Conservation (phyloP, 2,113 vertebrate species). For the Psettodes erumei region DNA sequence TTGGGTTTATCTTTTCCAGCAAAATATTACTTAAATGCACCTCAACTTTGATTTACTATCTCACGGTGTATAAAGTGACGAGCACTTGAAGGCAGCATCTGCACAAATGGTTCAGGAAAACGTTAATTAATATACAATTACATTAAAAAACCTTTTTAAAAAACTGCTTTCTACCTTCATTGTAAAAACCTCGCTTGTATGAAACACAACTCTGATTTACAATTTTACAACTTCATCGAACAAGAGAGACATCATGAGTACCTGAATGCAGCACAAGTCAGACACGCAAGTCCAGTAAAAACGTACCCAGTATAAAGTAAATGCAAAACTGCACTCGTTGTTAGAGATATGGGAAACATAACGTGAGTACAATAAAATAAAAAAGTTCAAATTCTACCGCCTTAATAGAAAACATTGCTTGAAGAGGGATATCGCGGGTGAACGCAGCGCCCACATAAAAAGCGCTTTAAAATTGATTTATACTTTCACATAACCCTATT, state of each 20-base stretch:
- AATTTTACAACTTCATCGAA: background rate
- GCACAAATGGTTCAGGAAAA: background rate
- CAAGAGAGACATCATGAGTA: background rate
- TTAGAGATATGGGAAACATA: too few relatives aligned
- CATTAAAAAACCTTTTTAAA: background rate
- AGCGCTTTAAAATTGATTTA: too few relatives aligned
- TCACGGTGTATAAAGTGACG: background rate
- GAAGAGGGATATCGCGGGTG: too few relatives aligned
- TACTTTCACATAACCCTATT: too few relatives aligned
- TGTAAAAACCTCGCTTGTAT: background rate
- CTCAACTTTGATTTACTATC: background rate
- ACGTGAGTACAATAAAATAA: too few relatives aligned
- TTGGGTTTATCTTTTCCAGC: background rate
- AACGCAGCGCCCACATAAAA: too few relatives aligned
- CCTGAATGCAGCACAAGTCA: background rate
- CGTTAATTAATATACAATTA: background rate
- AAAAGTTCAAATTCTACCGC: too few relatives aligned
- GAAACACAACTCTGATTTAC: background rate
- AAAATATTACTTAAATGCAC: background rate
- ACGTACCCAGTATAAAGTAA: background rate
- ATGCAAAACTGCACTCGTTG: too few relatives aligned
- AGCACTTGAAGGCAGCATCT: slow-evolving; percentile 12
- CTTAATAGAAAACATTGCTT: too few relatives aligned
- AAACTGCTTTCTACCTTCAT: background rate
- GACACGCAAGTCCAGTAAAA: too few relatives aligned